A percentile compares a stretch with the other conserved stretches of the same genome.
Evolutionary conservation across 1,140 invertebrate species (phyloP).

Genomic region (Ooceraea biroi): DNA sequence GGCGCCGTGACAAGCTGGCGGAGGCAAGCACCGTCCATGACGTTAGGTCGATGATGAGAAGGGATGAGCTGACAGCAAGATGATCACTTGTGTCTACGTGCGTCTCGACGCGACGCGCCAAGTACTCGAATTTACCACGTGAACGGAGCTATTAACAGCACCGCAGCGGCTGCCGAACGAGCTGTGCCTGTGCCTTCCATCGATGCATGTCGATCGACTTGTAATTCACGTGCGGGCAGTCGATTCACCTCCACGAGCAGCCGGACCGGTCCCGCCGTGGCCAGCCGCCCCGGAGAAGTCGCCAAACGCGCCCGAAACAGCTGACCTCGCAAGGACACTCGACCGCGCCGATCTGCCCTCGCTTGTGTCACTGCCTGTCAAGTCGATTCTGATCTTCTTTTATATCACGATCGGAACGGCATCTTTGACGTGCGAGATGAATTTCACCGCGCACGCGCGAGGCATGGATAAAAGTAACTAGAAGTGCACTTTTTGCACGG

Average conservation of each 20-base stretch:
- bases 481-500: no score
- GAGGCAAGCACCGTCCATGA: conserved; percentile 81
- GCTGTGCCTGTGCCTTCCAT: conserved; percentile 20
- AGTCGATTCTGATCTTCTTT: no score
- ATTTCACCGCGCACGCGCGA: no score
- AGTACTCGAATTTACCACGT: background rate
- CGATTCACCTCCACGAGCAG: background rate
- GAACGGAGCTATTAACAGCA: background rate
- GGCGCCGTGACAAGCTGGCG: conserved; percentile 80
- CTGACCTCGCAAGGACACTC: background rate
- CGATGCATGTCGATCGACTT: conserved; percentile 20
- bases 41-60: background rate
- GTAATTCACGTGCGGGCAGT: conserved; percentile 28
- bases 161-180: background rate
- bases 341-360: no score
- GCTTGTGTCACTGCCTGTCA: no score
- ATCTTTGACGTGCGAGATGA: no score
- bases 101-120: background rate
- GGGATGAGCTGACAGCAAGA: background rate
- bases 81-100: no score
- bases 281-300: background rate
- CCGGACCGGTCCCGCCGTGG: background rate
- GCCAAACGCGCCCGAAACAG: conserved; percentile 13
- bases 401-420: no score
- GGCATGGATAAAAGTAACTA: no score